Evolutionary conservation across 2,888 invertebrate genomes (phyloP), one percentile per base, ranked within the genome.

Genomic region (Drosophila macrospina): DNA sequence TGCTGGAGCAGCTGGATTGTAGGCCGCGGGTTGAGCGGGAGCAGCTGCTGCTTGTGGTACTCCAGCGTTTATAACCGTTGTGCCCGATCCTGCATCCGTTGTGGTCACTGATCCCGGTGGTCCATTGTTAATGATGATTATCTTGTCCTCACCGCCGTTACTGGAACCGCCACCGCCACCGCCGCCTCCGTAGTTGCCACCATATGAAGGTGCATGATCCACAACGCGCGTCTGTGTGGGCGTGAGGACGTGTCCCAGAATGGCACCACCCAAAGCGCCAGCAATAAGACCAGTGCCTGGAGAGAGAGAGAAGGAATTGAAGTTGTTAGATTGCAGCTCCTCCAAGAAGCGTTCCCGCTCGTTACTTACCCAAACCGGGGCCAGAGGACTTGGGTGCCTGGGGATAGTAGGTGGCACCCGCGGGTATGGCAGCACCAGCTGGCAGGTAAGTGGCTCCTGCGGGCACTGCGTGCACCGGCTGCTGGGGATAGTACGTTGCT

Each of bases 101-200:
- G 91, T 89, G 34, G 91, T 87, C 48, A 91, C 91, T 6, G 91
- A 90, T 6, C 91, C 90, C 0, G 91, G 91, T 11, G 91, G 91
- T 48, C 92, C 92, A 64, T 92, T 91, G 60, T 92, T 91, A 11
- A 91, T 91, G n/a, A 91, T 91, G 4, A 92, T 91, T 42, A 91
- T 89, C 66, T 74, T 88, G 37, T 91, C 92, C 1, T 91, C 90
- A n/a, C 81, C 83, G 5, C 80, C 78, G 10, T 48, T 61, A 4
- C 70, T 69, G 1, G 69, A 63, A 4, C 71, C 69, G 4, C 84
- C 71, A 0, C 69, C 72, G 16, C 68, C 69, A 3, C 73, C 70
- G 1, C 86, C 80, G 0, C 73, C 70, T 0, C 86, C 80, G 0
- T 74, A 74, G 20, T 74, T 60, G n/a, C 73, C 68, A 5, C 68